Evolutionary conservation across 2,797 vertebrate species (phyloP).

Genomic region (Hozukius guyotensis): DNA sequence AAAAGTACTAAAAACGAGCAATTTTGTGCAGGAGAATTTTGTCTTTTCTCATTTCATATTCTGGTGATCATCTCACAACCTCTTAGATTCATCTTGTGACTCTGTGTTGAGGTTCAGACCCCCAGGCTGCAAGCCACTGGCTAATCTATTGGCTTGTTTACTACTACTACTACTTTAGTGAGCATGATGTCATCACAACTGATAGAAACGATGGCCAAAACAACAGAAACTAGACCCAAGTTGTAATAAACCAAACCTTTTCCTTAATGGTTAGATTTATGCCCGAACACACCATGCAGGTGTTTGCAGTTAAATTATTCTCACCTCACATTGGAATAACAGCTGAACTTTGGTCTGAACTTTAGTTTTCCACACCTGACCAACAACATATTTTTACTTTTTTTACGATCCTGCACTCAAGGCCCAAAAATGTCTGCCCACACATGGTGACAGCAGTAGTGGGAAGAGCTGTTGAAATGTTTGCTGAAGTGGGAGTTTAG

Average conservation of each 20-base stretch:
- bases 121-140: background rate
- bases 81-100: background rate
- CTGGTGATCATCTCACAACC: background rate
- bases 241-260: background rate
- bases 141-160: background rate
- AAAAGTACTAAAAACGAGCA: background rate
- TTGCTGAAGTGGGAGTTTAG: constrained; percentile 84
- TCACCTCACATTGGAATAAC: background rate
- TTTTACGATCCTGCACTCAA: constrained; percentile 3
- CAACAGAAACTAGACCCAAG: background rate
- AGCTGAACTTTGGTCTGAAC: background rate
- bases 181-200: background rate
- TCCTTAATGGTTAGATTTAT: background rate
- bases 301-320: background rate
- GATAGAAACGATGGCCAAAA: background rate
- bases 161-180: background rate
- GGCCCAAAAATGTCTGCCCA: constrained; percentile 24
- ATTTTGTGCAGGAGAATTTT: background rate
- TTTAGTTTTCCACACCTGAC: constrained; percentile 24
- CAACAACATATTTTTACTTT: constrained; percentile 7
- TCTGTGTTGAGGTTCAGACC: background rate
- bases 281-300: background rate
- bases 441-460: constrained; percentile 39
- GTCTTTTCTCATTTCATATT: background rate
- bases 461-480: constrained; percentile 76